phyloP scores from a whole-genome alignment of 2,888 invertebrate species.

The Tillus elongatus region DNA sequence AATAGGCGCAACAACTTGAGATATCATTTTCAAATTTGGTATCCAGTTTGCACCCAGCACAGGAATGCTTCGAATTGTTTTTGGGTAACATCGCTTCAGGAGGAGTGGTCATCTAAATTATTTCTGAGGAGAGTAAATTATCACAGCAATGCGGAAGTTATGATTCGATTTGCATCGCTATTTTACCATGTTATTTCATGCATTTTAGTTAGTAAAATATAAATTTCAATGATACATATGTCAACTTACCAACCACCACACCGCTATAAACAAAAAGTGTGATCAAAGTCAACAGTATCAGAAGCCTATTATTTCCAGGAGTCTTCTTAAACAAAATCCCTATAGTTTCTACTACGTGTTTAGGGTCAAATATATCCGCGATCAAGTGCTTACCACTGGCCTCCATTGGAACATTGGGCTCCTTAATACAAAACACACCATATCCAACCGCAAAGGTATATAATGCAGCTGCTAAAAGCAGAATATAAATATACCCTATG shows the following conservation, averaged over 20 bases:
- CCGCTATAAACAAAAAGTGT: slow-evolving; percentile 28
- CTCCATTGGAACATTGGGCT: slow-evolving; percentile 24
- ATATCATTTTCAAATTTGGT: no score
- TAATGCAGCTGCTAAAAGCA: slow-evolving; percentile 28
- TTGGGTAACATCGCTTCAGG: no score
- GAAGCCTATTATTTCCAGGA: slow-evolving; percentile 27
- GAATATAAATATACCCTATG: slow-evolving; percentile 33
- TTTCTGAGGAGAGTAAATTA: no score
- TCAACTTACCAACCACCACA: slow-evolving; percentile 30
- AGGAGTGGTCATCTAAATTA: no score
- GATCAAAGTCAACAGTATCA: slow-evolving; percentile 28
- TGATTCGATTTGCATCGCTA: no score
- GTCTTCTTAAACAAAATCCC: slow-evolving; percentile 30
- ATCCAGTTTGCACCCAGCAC: no score
- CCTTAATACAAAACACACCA: slow-evolving; percentile 34
- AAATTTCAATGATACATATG: no score
- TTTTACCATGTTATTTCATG: no score
- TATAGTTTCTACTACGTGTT: slow-evolving; percentile 34
- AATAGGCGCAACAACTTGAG: no score
- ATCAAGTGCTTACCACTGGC: slow-evolving; percentile 22
- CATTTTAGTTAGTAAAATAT: no score
- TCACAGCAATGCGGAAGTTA: no score
- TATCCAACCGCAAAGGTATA: slow-evolving; percentile 32
- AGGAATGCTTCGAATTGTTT: no score
- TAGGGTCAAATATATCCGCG: slow-evolving; percentile 34